Conservation (phyloP, 2,888 invertebrate species). For the Papilio elwesi region DNA sequence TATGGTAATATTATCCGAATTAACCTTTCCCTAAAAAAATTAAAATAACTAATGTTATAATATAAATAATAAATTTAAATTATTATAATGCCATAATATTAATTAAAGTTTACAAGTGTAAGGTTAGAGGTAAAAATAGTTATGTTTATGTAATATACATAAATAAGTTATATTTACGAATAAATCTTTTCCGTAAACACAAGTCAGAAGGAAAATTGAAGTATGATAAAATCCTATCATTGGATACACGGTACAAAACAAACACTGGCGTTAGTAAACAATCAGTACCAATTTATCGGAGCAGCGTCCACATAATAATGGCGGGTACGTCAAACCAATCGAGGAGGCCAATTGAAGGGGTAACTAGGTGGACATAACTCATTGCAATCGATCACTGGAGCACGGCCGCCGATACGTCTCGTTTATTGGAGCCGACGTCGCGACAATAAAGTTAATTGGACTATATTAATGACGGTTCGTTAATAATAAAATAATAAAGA, state of each 20-base stretch:
- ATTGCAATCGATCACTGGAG: constrained; percentile 77
- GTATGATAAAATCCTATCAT: constrained; percentile 24
- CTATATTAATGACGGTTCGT: constrained; percentile 75
- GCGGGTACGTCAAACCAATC: constrained; percentile 80
- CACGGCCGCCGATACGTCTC: constrained; percentile 68
- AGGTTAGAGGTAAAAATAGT: too few relatives aligned
- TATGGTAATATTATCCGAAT: neutral
- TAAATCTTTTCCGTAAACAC: constrained; percentile 10
- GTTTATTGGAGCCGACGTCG: constrained; percentile 75
- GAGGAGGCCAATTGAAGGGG: constrained; percentile 80
- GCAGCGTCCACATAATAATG: constrained; percentile 70
- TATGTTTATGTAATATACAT: too few relatives aligned
- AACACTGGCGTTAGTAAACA: constrained; percentile 57
- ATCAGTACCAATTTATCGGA: constrained; percentile 76
- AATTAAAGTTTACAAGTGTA: too few relatives aligned
- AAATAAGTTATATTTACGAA: neutral
- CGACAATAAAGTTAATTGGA: constrained; percentile 81
- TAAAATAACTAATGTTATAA: too few relatives aligned
- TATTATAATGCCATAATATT: too few relatives aligned
- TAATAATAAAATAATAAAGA: constrained; percentile 78
- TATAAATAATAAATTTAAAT: too few relatives aligned
- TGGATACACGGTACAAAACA: constrained; percentile 18
- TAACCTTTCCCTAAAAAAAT: too few relatives aligned
- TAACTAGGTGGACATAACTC: constrained; percentile 80
- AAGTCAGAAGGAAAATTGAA: constrained; percentile 14